Conservation (phyloP, 2,113 vertebrate species). For the Hoplias malabaricus region DNA sequence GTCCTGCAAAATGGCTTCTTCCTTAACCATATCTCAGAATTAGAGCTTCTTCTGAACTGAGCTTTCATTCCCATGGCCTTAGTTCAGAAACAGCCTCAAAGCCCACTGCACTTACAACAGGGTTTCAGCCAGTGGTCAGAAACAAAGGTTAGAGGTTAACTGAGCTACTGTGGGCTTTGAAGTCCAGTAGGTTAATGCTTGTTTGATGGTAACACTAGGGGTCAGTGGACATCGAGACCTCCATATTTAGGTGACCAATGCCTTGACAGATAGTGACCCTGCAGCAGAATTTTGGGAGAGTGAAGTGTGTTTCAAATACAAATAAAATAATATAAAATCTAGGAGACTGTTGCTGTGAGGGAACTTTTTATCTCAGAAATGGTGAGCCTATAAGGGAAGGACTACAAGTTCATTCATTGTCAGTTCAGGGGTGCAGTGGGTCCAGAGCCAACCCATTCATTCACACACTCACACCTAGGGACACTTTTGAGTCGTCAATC, state of each 20-base stretch:
- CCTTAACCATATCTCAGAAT: neutral
- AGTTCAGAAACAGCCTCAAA: constrained; percentile 6
- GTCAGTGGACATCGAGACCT: neutral
- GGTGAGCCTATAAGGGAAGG: too few species aligned
- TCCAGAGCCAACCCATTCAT: too few species aligned
- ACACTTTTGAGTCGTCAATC: too few species aligned
- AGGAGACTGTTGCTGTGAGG: too few species aligned
- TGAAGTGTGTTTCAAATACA: neutral
- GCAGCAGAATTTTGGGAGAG: neutral
- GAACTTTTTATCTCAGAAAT: too few species aligned
- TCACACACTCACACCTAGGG: too few species aligned
- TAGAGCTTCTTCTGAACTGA: constrained; percentile 3
- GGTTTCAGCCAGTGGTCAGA: neutral
- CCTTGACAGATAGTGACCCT: neutral
- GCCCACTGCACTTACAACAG: neutral
- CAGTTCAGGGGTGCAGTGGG: too few species aligned
- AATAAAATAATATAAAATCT: too few species aligned
- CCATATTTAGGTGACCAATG: neutral
- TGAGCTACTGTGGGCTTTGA: neutral
- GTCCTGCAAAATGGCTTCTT: constrained; percentile 6
- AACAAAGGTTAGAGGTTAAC: constrained; percentile 1
- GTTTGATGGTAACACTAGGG: neutral
- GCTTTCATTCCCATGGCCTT: neutral
- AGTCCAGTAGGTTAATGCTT: neutral
- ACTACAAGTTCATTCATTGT: too few species aligned